Base-by-base conservation (phyloP, 2,888 invertebrate species). In the Leptopilina drosophilae region DNA sequence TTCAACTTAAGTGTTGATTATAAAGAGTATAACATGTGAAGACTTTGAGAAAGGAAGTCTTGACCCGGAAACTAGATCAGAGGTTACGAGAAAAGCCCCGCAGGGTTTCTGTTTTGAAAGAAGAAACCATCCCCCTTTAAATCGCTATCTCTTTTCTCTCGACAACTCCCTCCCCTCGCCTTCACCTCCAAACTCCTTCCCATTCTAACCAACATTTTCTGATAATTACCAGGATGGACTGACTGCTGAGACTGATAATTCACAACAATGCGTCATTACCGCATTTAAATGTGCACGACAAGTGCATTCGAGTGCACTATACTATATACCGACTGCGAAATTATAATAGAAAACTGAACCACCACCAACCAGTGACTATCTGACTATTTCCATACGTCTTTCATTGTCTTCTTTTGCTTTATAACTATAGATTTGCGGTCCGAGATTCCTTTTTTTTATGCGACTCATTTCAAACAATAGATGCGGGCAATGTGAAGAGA, bases 251-350 rank as follows among this genome's bases (percentile, higher is more conserved):
- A 87, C 87, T 89, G 89, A 90, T 90, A 90, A 91, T 90, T 90
- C 89, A 85, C 85, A 87, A 90, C 90, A 90, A 89, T 90, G 88
- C 89, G 87, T 89, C 90, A 89, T 90, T 90, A 90, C 87, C 85
- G 87, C 88, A 87, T 88, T 90, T 89, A 88, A 91, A 90, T 87
- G 88, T 88, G 88, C 87, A 89, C 89, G 90, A 90, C 90, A 89
- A 90, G 90, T 89, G 89, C 88, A 89, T 90, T 90, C 88, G 88
- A 90, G 91, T 89, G 88, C 85, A 81, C 81, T 81, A 80, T 83
- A 49, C 33, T 49, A 49, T 49, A 49, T 49, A 49, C 12, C 82
- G 81, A 78, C 83, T 80, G 80, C 42, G 79, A 84, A 82, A 80
- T 82, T 80, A 82, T 81, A 66, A 81, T 78, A 80, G 81, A 82